These are phyloP conservation scores for Hydrotaea cyrtoneurina DNA, from an alignment of 2,888 invertebrate genomes.

Conservation along the genomic window DNA sequence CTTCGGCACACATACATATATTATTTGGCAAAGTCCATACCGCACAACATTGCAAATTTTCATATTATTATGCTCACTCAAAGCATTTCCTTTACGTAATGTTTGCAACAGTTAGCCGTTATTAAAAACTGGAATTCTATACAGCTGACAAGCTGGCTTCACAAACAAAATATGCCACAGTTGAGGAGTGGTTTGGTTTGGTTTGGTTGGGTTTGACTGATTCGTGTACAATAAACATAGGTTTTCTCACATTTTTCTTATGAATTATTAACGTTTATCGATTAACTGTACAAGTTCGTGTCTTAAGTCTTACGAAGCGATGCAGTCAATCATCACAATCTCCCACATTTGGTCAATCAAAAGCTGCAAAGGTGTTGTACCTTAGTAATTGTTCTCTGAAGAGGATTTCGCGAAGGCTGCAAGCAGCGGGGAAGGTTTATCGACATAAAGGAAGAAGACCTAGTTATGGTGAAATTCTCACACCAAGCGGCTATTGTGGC, in stretches of 20 bases:
- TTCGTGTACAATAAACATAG: neutral
- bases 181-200: too few species aligned
- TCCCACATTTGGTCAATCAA: slow-evolving; percentile 7
- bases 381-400: neutral
- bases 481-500: neutral
- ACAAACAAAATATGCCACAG: too few species aligned
- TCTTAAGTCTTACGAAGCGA: slow-evolving; percentile 21
- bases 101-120: too few species aligned
- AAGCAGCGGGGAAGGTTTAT: neutral
- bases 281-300: neutral
- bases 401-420: neutral
- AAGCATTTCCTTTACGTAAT: too few species aligned
- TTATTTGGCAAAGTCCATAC: too few species aligned
- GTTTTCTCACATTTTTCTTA: slow-evolving; percentile 34
- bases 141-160: too few species aligned
- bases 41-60: too few species aligned
- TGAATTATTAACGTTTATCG: neutral
- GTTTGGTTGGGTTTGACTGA: too few species aligned
- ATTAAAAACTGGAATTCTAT: too few species aligned
- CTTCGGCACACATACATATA: too few species aligned
- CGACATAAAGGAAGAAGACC: neutral
- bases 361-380: slow-evolving; percentile 1
- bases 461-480: slow-evolving; percentile 43
- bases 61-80: too few species aligned
- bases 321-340: neutral